A percentile compares a stretch with the other conserved stretches of the same genome.
Evolutionary conservation across 1,140 invertebrate genomes (phyloP).

Genomic region (Brachystomella parvula): DNA sequence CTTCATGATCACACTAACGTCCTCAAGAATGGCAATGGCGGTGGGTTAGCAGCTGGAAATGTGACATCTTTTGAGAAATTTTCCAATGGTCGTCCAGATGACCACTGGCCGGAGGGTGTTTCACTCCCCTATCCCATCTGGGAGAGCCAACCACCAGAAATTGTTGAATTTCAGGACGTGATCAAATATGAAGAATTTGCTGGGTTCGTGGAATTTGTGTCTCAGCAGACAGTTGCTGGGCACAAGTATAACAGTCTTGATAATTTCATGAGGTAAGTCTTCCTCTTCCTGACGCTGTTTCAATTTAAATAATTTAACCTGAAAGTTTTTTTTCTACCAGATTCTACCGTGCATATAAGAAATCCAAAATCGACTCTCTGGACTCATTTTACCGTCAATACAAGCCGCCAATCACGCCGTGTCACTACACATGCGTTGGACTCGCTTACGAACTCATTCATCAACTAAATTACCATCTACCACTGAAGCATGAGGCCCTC

Average conservation of each 20-base stretch:
- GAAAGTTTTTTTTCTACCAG: constrained; percentile 42
- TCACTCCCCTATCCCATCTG: constrained; percentile 63
- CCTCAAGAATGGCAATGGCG: constrained; percentile 8
- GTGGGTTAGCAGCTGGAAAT: constrained; percentile 8
- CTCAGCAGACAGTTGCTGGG: constrained; percentile 65
- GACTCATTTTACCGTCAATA: constrained; percentile 65
- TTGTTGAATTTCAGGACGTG: constrained; percentile 49
- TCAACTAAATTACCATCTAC: constrained; percentile 39
- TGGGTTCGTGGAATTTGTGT: constrained; percentile 61
- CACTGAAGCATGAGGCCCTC: constrained; percentile 40
- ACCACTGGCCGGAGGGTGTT: constrained; percentile 52
- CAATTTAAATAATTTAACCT: background rate
- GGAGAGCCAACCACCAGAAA: constrained; percentile 47
- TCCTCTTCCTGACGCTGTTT: constrained; percentile 27
- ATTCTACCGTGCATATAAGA: constrained; percentile 64
- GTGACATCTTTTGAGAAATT: constrained; percentile 30
- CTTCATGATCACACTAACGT: constrained; percentile 1
- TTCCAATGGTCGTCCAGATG: no score
- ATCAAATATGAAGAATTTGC: constrained; percentile 71
- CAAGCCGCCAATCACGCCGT: constrained; percentile 61
- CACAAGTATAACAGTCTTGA: constrained; percentile 78
- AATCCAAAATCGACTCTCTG: constrained; percentile 50
- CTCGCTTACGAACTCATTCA: constrained; percentile 67
- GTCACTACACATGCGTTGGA: constrained; percentile 79
- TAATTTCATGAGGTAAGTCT: constrained; percentile 61